Base-by-base conservation (phyloP, 2,888 invertebrate genomes). In the Sisyra nigra region DNA sequence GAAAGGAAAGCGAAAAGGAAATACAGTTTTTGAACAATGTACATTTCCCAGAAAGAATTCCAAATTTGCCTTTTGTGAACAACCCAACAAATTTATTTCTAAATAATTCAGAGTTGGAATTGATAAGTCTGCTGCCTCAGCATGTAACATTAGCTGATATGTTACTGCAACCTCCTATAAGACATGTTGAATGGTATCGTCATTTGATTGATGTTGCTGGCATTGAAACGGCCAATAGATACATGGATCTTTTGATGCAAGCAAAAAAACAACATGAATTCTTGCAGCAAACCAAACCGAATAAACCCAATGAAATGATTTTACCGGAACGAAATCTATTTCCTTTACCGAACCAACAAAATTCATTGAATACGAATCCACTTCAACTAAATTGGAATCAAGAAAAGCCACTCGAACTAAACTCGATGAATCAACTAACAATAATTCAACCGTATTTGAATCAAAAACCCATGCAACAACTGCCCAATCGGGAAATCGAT, bases 1-100 rank as follows among this genome's bases (percentile, higher is more conserved):
- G 47, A 36, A 17, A 42, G 18, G 54, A 50, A 10, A 53, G 48
- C 42, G 66, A 67, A 7, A 63, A 69, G 48, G 69, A 68, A 44
- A 69, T 72, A 47, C 72, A 72, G 52, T 72, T 72, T 55, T 59
- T 71, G 42, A 70, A 69, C 49, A 72, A 72, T 52, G 71, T 72
- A 3, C 72, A 73, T 55, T 68, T 69, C 48, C 68, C 68, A 1
- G 66, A 67, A 53, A 56, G 57, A 29, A 24, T 24, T 5, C 24
- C 24, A 3, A 24, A 3, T 52, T 54, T n/a, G 17, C 45, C 18
- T 41, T 44, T 34, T 44, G 47, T 46, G 48, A 46, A 54, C 55
- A 42, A 47, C 52, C 32, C 53, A 46, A 46, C 45, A 45, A 54
- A 11, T 31, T 9, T 32, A 18, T 17, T 35, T 35, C 30, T 33